Percentiles rank a stretch among this genome's conserved stretches.
phyloP scores from a whole-genome alignment of 2,888 invertebrate genomes.

The Drosophila crucigera region DNA sequence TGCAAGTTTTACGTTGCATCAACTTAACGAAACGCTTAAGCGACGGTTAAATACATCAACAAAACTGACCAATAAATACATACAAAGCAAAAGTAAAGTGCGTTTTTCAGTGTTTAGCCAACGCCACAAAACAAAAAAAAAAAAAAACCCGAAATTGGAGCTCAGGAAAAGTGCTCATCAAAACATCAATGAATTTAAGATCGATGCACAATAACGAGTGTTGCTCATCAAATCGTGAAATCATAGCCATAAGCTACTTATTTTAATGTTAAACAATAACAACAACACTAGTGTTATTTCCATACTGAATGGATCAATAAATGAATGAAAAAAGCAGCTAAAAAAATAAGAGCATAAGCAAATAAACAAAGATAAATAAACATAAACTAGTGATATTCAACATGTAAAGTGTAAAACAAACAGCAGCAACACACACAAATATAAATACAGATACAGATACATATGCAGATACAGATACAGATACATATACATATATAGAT shows the following conservation, averaged over 20 bases:
- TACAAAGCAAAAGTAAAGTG: neutral
- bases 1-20: slow-evolving; percentile 49
- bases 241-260: slow-evolving; percentile 71
- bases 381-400: slow-evolving; percentile 74
- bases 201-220: slow-evolving; percentile 32
- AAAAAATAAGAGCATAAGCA: slow-evolving; percentile 40
- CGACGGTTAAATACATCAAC: slow-evolving; percentile 37
- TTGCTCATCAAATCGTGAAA: slow-evolving; percentile 55
- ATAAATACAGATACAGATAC: slow-evolving; percentile 28
- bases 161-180: slow-evolving; percentile 32
- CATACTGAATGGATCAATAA: slow-evolving; percentile 34
- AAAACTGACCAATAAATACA: slow-evolving; percentile 23
- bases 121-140: slow-evolving; percentile 1
- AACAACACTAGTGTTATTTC: slow-evolving; percentile 30
- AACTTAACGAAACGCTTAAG: slow-evolving; percentile 33
- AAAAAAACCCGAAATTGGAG: slow-evolving; percentile 11
- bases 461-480: slow-evolving; percentile 10
- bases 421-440: slow-evolving; percentile 36
- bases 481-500: slow-evolving; percentile 12
- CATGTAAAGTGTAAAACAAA: slow-evolving; percentile 72
- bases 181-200: slow-evolving; percentile 42
- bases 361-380: slow-evolving; percentile 62
- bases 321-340: slow-evolving; percentile 39
- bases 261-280: slow-evolving; percentile 36
- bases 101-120: slow-evolving; percentile 31